phyloP scores from a whole-genome alignment of 2,797 vertebrate species.

The Anniella stebbinsi region DNA sequence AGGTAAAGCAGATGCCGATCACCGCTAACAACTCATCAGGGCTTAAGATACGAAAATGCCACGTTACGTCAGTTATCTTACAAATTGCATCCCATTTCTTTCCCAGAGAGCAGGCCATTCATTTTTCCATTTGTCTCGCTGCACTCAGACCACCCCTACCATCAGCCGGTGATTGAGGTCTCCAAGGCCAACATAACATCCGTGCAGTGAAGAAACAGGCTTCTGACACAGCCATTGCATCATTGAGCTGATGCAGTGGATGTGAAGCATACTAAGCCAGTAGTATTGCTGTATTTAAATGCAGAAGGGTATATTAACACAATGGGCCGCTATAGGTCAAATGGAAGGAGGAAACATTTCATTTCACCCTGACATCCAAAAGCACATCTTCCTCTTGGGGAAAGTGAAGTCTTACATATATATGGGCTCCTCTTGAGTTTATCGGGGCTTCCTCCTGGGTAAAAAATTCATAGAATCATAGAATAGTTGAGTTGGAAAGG shows the following conservation, averaged over 20 bases:
- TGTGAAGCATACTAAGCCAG: neutral
- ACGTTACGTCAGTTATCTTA: slow-evolving; percentile 43
- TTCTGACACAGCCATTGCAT: neutral
- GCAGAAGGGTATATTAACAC: no score
- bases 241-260: slow-evolving; percentile 7
- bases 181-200: neutral
- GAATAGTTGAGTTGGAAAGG: no score
- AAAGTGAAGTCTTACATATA: no score
- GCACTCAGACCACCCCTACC: slow-evolving; percentile 1
- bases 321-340: neutral
- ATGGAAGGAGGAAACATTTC: fast-evolving
- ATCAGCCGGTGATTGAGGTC: slow-evolving; percentile 23
- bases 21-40: slow-evolving; percentile 57
- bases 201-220: neutral
- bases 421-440: no score
- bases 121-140: slow-evolving; percentile 43
- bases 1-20: neutral
- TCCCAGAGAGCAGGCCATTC: slow-evolving; percentile 4
- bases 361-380: fast-evolving
- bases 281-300: neutral
- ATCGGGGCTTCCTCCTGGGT: no score
- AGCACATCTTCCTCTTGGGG: no score
- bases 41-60: slow-evolving; percentile 41
- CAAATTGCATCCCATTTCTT: slow-evolving; percentile 46
- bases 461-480: no score